These are phyloP conservation scores for Eubasilissa regina DNA, from an alignment of 1,140 invertebrate genomes.

Conservation along the genomic window DNA sequence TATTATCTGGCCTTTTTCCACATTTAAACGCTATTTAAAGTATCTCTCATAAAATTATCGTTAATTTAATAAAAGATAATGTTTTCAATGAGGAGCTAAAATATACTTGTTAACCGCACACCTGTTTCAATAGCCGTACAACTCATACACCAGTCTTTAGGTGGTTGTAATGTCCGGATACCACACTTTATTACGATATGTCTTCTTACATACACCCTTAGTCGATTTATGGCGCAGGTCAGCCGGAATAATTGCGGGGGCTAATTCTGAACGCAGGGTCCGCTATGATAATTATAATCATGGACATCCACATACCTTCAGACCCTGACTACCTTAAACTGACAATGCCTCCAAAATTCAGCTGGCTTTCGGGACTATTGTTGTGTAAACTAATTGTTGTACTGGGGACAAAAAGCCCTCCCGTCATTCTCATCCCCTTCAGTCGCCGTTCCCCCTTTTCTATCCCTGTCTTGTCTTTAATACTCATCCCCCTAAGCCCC, in stretches of 20 bases:
- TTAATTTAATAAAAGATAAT: too few species aligned
- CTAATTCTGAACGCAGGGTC: neutral
- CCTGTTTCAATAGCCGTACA: neutral
- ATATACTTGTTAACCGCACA: too few species aligned
- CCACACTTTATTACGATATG: conserved; percentile 6
- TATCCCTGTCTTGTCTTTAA: conserved; percentile 12
- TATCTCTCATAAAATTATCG: too few species aligned
- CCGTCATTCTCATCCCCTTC: conserved; percentile 4
- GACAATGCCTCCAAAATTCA: conserved; percentile 27
- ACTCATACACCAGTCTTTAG: conserved; percentile 6
- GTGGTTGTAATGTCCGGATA: neutral
- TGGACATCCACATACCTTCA: conserved; percentile 10
- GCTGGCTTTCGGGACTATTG: conserved; percentile 4
- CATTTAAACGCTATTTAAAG: too few species aligned
- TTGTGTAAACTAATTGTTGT: conserved; percentile 47
- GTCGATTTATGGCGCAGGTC: conserved; percentile 26
- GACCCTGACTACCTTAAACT: conserved; percentile 14
- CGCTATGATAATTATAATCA: conserved; percentile 19
- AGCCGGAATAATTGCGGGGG: conserved; percentile 18
- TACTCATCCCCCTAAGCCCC: conserved; percentile 20
- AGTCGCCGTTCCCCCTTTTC: neutral
- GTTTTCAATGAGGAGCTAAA: too few species aligned
- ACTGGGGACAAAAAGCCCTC: conserved; percentile 13
- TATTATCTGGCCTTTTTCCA: too few species aligned
- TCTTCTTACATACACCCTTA: conserved; percentile 23